Base-by-base conservation (phyloP, 2,888 invertebrate genomes). In the Carabus problematicus region DNA sequence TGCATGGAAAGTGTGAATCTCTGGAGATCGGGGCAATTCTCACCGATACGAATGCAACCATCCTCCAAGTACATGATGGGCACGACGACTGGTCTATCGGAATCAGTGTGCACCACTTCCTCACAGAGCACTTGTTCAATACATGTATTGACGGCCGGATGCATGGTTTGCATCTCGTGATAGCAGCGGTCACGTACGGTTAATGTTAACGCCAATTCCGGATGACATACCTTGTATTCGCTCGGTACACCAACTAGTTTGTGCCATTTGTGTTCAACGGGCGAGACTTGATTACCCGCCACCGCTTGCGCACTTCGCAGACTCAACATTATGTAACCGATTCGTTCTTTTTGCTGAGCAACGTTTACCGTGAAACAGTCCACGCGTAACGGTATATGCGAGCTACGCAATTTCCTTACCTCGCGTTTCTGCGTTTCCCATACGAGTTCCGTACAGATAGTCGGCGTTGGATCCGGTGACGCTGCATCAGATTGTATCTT, bases 401-500 rank as follows among this genome's bases (percentile, higher is more conserved):
- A 88, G 0, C 89, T 88, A 75, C 91, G 83, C 74, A 92, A 86
- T 79, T 91, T 91, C 75, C 91, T 85, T 11, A 56, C 84, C 70
- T 87, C 85, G 74, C 86, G 85, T 80, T 90, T 90, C 74, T 91
- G 90, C 1, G 90, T 88, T 79, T 92, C 91, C 92, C 92, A 93
- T 62, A 91, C 87, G 66, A 93, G 85, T 78, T 92, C 91, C 16
- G 89, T 90, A 72, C 89, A 88, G 77, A 92, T 92, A 52, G 85
- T 80, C 0, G 90, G 89, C 67, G 84, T 82, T 59, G 86, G 84
- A 41, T 84, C 83, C 0, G 89, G 84, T 1, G 86, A 82, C 8
- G 85, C 84, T 9, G 86, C 84, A 76, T 91, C 90, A 0, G 92
- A 89, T 79, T 92, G 90, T 70, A 82, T 73, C 14, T 78, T 73